Percentiles rank a stretch among this genome's conserved stretches.
These are phyloP conservation scores for Microtus montanus DNA, from an alignment of 2,113 vertebrate genomes.

Conservation along the genomic window DNA sequence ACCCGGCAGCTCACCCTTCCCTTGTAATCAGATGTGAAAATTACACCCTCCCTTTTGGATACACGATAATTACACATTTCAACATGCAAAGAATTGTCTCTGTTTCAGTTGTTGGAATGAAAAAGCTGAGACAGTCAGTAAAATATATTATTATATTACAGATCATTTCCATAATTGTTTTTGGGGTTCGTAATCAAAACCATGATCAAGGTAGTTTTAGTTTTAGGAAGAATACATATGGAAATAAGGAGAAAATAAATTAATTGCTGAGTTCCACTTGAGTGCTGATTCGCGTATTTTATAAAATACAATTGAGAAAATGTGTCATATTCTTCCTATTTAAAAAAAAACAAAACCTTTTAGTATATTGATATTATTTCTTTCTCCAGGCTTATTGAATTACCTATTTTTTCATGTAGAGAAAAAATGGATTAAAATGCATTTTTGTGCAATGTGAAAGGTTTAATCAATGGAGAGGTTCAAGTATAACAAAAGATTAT, in stretches of 20 bases:
- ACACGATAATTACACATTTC: conserved; percentile 95
- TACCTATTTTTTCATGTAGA: conserved; percentile 35
- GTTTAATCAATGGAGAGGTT: background rate
- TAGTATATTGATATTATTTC: conserved; percentile 49
- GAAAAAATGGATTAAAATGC: background rate
- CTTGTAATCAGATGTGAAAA: conserved; percentile 97
- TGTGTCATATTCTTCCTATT: conserved; percentile 26
- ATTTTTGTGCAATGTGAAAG: conserved; percentile 37
- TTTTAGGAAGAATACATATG: conserved; percentile 70
- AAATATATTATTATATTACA: conserved; percentile 89
- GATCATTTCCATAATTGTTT: conserved; percentile 84
- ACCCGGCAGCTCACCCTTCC: conserved; percentile 87
- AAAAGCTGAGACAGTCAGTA: conserved; percentile 82
- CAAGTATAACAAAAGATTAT: conserved; percentile 26
- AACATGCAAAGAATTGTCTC: conserved; percentile 89
- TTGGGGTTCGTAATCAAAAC: conserved; percentile 84
- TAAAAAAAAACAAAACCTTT: background rate
- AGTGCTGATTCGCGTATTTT: conserved; percentile 52
- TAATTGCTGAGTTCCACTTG: conserved; percentile 55
- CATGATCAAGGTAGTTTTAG: conserved; percentile 80
- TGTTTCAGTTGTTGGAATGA: conserved; percentile 89
- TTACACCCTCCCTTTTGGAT: conserved; percentile 94
- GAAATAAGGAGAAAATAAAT: conserved; percentile 59
- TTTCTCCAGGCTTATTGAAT: conserved; percentile 23
- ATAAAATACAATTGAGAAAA: conserved; percentile 47